Base-by-base conservation (phyloP, 92 coral and sea anemone species). In the Blastomussa wellsi region DNA sequence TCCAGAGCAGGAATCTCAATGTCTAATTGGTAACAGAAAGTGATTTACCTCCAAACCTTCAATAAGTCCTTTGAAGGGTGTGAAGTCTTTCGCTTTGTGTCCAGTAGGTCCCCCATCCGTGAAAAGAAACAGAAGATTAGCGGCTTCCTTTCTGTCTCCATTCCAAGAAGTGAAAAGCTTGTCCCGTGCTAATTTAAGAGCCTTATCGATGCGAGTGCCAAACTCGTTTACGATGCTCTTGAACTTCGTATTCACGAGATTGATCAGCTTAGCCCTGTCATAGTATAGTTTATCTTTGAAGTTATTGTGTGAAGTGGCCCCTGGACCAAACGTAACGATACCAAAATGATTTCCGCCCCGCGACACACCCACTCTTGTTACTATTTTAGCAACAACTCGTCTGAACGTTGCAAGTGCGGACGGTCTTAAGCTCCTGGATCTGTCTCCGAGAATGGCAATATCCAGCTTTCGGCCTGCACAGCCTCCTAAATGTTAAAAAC, bases 381-480 rank as follows among this genome's bases (percentile, higher is more conserved):
- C 68, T 22, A 77, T 33, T 16, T 10, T 9, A 29, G 20, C 1
- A 33, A 77, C 60, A 12, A 7, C 47, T 32, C 10, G 8, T 55
- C 81, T 12, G 47, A 77, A 66, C 44, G 16, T 55, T 66, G 31
- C 0, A 20, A 77, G 68, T 32, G 35, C 47, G 11, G 20, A 19
- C 2, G 22, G 33, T 6, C n/a, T 36, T n/a, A 79, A 26, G 39
- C 83, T 79, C 31, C 28, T 79, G 11, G 83, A 79, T 65, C 16
- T 79, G 38, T 79, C 83, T 15, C 73, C 83, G 19, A 79, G 57
- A 64, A 79, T 62, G 73, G 83, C 73, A 29, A 79, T 39, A 3
- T 79, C 74, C 72, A 79, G 72, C 28, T 42, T 26, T 1, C 57
- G 72, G 7, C 73, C 83, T 5, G 59, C 32, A 28, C 83, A 79